Conservation (phyloP, 2,888 invertebrate species). For the Dorcus hopei region DNA sequence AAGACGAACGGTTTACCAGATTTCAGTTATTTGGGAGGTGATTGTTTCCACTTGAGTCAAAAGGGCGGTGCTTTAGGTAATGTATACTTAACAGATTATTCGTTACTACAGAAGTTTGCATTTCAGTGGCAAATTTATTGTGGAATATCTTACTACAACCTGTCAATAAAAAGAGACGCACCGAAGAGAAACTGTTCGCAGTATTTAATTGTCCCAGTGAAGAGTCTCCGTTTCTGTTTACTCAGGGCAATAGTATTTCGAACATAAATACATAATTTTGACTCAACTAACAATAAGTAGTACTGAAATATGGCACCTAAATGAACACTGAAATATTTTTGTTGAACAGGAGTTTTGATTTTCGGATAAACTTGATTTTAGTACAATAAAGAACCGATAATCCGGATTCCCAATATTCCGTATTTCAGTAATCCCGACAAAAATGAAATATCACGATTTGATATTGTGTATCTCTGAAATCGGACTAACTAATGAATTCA, state of each 20-base stretch:
- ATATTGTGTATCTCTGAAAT: too few species aligned
- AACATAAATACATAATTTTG: too few species aligned
- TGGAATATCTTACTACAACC: constrained; percentile 63
- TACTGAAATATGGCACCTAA: too few species aligned
- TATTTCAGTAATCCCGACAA: too few species aligned
- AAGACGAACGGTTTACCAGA: constrained; percentile 49
- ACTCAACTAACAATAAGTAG: too few species aligned
- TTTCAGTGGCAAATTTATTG: constrained; percentile 54
- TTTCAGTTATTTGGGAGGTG: constrained; percentile 54
- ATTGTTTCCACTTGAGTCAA: constrained; percentile 65
- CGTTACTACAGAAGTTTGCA: constrained; percentile 8
- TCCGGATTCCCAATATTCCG: too few species aligned
- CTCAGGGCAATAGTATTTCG: constrained; percentile 35
- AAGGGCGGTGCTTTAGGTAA: constrained; percentile 57
- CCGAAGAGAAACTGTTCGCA: constrained; percentile 22
- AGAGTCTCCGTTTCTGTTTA: constrained; percentile 50
- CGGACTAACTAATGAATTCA: too few species aligned
- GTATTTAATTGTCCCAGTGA: constrained; percentile 51
- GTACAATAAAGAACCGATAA: too few species aligned
- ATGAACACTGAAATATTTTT: too few species aligned
- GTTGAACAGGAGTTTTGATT: too few species aligned
- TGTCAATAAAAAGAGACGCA: constrained; percentile 48
- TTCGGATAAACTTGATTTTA: too few species aligned
- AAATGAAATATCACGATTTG: too few species aligned
- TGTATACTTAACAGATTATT: constrained; percentile 12